phyloP scores from a whole-genome alignment of 2,113 vertebrate genomes.

The Chamaea fasciata region DNA sequence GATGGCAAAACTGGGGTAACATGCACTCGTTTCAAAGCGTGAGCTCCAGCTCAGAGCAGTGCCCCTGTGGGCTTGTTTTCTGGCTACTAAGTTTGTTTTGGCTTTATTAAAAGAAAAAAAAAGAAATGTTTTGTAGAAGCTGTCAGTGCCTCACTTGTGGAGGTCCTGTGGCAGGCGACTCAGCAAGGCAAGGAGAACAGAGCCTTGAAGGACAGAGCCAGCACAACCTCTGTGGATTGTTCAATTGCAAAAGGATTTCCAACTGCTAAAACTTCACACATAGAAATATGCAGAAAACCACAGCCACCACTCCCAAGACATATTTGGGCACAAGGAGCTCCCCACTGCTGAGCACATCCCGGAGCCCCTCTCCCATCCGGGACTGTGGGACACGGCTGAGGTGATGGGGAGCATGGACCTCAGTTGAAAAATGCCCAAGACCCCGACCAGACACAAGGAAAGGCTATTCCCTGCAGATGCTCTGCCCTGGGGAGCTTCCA shows the following conservation, averaged over 20 bases:
- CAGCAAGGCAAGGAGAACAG: background rate
- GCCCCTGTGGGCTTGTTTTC: background rate
- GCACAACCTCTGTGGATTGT: background rate
- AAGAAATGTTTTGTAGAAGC: background rate
- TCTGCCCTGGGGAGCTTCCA: background rate
- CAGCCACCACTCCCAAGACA: background rate
- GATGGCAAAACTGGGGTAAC: background rate
- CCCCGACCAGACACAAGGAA: background rate
- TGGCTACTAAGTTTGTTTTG: background rate
- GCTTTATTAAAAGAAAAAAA: background rate
- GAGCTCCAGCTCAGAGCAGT: background rate
- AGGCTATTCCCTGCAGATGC: background rate
- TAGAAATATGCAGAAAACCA: background rate
- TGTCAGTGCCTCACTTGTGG: background rate
- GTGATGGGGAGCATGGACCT: background rate
- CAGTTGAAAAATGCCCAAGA: background rate
- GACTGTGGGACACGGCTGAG: background rate
- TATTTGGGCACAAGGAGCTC: background rate
- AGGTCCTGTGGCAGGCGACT: fast-evolving
- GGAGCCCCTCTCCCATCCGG: background rate
- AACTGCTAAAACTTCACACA: background rate
- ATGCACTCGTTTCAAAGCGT: background rate
- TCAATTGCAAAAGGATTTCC: background rate
- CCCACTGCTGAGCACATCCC: background rate
- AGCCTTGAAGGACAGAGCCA: background rate